Evolutionary conservation across 2,113 vertebrate genomes (phyloP).

Genomic region (Brachypodius melanocephalos): DNA sequence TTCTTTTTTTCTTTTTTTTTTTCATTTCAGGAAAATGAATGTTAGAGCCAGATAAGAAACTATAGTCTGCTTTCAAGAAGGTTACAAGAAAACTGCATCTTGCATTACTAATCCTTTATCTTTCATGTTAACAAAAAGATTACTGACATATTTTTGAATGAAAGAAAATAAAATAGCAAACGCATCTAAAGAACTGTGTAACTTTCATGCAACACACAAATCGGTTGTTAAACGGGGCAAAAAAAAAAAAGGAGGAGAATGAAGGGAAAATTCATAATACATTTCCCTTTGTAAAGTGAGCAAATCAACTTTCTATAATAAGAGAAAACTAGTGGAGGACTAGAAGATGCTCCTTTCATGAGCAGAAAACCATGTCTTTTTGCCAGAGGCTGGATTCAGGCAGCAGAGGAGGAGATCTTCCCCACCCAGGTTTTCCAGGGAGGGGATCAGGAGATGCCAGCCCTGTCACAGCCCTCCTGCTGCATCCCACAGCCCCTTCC

Average conservation of each 20-base stretch:
- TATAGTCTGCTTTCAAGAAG: conserved; percentile 83
- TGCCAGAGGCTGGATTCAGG: background rate
- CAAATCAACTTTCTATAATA: conserved; percentile 66
- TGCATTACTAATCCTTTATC: conserved; percentile 87
- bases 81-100: conserved; percentile 84
- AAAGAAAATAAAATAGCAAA: conserved; percentile 82
- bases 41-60: conserved; percentile 83
- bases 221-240: conserved; percentile 72
- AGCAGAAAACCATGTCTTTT: background rate
- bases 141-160: conserved; percentile 83
- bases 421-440: background rate
- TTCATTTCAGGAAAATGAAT: conserved; percentile 79
- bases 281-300: conserved; percentile 71
- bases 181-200: conserved; percentile 77
- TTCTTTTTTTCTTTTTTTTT: background rate
- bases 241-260: conserved; percentile 62
- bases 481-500: background rate
- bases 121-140: conserved; percentile 85
- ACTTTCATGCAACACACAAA: conserved; percentile 80
- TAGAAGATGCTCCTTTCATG: conserved; percentile 6
- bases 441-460: background rate
- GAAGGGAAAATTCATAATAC: conserved; percentile 74
- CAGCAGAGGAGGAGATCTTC: background rate
- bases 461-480: fast-evolving
- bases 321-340: conserved; percentile 12